These are phyloP conservation scores for Eupeodes corollae DNA, from an alignment of 1,140 invertebrate species.

Conservation along the genomic window DNA sequence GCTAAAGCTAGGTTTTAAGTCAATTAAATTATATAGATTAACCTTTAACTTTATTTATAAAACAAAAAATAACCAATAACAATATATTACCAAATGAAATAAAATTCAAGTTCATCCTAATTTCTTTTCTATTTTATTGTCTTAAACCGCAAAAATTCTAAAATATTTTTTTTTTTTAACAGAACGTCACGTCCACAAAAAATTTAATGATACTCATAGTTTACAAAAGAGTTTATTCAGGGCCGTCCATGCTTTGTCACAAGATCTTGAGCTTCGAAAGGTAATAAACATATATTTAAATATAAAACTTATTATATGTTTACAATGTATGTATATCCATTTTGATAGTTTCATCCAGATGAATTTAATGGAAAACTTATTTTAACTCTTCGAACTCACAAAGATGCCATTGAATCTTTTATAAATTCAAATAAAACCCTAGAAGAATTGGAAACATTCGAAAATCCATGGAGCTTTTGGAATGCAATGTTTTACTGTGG, in stretches of 20 bases:
- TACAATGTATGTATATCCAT: too few relatives aligned
- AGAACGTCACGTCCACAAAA: not conserved
- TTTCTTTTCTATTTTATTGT: too few relatives aligned
- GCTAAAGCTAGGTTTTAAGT: too few relatives aligned
- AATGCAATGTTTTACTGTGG: slow-evolving; percentile 85
- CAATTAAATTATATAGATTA: too few relatives aligned
- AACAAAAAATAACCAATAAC: too few relatives aligned
- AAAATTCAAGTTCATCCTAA: too few relatives aligned
- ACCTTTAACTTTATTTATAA: too few relatives aligned
- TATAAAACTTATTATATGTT: not conserved
- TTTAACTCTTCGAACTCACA: slow-evolving; percentile 14
- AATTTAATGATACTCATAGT: slow-evolving; percentile 7
- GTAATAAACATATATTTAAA: slow-evolving; percentile 8
- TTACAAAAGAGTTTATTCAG: slow-evolving; percentile 18
- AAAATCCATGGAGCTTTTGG: slow-evolving; percentile 73
- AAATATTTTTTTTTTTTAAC: slow-evolving; percentile 1
- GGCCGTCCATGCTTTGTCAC: slow-evolving; percentile 9
- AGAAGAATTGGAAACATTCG: slow-evolving; percentile 9
- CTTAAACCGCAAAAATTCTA: too few relatives aligned
- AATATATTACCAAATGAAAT: too few relatives aligned
- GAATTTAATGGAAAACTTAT: slow-evolving; percentile 14
- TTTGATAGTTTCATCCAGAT: slow-evolving; percentile 4
- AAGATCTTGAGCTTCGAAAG: slow-evolving; percentile 4
- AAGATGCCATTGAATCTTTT: slow-evolving; percentile 15
- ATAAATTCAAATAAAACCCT: slow-evolving; percentile 9